A percentile compares a stretch with the other conserved stretches of the same genome.
These are phyloP conservation scores for Drosophila limbata DNA, from an alignment of 2,888 invertebrate species.

Conservation along the genomic window DNA sequence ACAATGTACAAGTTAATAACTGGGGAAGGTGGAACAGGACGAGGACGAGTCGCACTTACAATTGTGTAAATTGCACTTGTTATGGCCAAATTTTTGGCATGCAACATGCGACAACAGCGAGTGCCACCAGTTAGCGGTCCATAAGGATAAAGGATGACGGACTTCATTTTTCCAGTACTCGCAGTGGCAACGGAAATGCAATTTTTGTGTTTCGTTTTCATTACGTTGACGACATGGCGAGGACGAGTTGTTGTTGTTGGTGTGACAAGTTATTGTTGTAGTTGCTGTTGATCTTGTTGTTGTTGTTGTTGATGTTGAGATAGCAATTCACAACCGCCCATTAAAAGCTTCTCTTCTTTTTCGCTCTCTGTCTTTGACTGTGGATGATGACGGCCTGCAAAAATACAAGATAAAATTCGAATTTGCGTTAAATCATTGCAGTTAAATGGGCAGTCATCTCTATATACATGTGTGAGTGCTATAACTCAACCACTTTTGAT, in stretches of 20 bases:
- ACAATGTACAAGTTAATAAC: conserved; percentile 34
- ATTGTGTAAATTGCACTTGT: conserved; percentile 90
- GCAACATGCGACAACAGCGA: conserved; percentile 88
- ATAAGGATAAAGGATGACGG: conserved; percentile 86
- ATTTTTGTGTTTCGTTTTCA: conserved; percentile 77
- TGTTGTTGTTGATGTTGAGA: conserved; percentile 18
- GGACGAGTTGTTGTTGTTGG: conserved; percentile 16
- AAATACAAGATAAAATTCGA: conserved; percentile 51
- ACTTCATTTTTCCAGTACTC: conserved; percentile 86
- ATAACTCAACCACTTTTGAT: background rate
- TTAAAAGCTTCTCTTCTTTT: conserved; percentile 6
- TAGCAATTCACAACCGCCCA: conserved; percentile 28
- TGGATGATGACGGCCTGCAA: conserved; percentile 50
- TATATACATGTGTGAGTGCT: background rate
- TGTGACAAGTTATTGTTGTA: conserved; percentile 9
- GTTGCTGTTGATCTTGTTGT: conserved; percentile 10
- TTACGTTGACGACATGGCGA: conserved; percentile 70
- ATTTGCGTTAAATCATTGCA: conserved; percentile 50
- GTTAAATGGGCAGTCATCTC: conserved; percentile 20
- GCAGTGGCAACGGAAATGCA: conserved; percentile 63
- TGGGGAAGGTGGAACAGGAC: background rate
- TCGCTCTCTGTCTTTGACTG: background rate
- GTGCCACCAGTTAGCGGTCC: conserved; percentile 85
- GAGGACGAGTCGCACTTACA: conserved; percentile 86
- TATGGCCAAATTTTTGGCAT: conserved; percentile 90